phyloP scores from a whole-genome alignment of 2,888 invertebrate genomes.

The Trissolcus japonicus region DNA sequence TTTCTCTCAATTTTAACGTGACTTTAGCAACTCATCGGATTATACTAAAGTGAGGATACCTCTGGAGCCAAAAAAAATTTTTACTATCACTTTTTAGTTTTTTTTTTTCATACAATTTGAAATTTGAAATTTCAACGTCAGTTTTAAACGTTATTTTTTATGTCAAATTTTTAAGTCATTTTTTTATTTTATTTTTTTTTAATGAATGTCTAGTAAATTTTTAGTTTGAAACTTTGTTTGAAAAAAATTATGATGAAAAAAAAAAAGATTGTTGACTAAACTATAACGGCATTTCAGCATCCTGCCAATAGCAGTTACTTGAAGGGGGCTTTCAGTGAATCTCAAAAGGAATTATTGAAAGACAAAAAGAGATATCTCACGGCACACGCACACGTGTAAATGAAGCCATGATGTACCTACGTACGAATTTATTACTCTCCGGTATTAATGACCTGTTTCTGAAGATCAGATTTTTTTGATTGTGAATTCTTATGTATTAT shows the following conservation, averaged over 20 bases:
- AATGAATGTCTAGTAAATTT: background rate
- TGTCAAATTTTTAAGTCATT: background rate
- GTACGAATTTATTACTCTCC: conserved; percentile 66
- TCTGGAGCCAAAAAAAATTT: conserved; percentile 16
- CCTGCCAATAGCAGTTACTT: conserved; percentile 72
- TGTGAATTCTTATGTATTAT: conserved; percentile 52
- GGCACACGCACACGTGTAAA: conserved; percentile 75
- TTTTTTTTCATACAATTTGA: background rate
- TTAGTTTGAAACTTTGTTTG: background rate
- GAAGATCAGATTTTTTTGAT: conserved; percentile 66
- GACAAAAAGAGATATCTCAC: conserved; percentile 66
- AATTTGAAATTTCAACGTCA: background rate
- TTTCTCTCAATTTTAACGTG: conserved; percentile 34
- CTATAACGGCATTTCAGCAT: conserved; percentile 74
- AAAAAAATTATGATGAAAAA: background rate
- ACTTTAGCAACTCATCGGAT: conserved; percentile 32
- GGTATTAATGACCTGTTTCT: conserved; percentile 64
- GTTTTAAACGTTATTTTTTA: background rate
- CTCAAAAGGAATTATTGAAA: conserved; percentile 65
- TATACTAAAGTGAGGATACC: conserved; percentile 37
- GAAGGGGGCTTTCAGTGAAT: conserved; percentile 65
- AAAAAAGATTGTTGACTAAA: conserved; percentile 34
- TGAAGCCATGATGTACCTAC: conserved; percentile 72
- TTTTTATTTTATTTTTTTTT: background rate
- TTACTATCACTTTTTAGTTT: background rate